Conservation (phyloP, 2,797 vertebrate genomes). For the Melanotaenia parkinsoni region DNA sequence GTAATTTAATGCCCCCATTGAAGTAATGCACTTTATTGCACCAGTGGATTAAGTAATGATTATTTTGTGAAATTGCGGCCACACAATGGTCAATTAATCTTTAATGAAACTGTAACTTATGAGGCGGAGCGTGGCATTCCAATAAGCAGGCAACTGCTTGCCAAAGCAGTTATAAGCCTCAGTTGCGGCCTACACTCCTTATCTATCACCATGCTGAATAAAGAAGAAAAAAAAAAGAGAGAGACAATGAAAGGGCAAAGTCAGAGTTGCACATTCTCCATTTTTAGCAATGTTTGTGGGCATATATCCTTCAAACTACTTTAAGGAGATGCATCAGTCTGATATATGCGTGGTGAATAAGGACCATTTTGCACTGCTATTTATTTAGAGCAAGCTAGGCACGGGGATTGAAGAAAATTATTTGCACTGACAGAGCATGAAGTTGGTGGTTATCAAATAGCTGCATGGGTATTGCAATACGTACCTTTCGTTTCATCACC, state of each 20-base stretch:
- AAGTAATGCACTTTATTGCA: conserved; percentile 80
- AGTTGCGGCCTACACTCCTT: conserved; percentile 57
- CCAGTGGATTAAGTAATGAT: conserved; percentile 83
- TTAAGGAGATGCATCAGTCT: conserved; percentile 59
- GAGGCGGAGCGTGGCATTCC: conserved; percentile 75
- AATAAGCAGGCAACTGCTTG: conserved; percentile 69
- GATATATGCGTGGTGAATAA: conserved; percentile 68
- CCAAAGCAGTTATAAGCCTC: conserved; percentile 77
- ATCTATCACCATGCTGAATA: conserved; percentile 65
- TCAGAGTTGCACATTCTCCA: conserved; percentile 45
- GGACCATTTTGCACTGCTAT: conserved; percentile 68
- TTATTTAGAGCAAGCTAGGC: conserved; percentile 67
- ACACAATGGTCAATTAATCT: conserved; percentile 86
- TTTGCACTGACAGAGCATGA: conserved; percentile 76
- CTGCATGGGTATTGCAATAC: conserved; percentile 65
- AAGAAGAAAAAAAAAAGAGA: conserved; percentile 63
- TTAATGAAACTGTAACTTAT: conserved; percentile 83
- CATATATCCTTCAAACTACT: conserved; percentile 47
- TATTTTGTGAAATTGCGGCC: conserved; percentile 84
- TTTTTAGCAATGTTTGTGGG: conserved; percentile 58
- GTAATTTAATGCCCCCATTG: conserved; percentile 77
- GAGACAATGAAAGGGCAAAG: conserved; percentile 64
- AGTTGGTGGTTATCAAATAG: conserved; percentile 73
- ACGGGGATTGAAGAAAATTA: conserved; percentile 67
- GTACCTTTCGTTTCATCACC: conserved; percentile 66